A percentile compares a stretch with the other conserved stretches of the same genome.
phyloP scores from a whole-genome alignment of 2,797 vertebrate species.

The Eulemur rubriventer region DNA sequence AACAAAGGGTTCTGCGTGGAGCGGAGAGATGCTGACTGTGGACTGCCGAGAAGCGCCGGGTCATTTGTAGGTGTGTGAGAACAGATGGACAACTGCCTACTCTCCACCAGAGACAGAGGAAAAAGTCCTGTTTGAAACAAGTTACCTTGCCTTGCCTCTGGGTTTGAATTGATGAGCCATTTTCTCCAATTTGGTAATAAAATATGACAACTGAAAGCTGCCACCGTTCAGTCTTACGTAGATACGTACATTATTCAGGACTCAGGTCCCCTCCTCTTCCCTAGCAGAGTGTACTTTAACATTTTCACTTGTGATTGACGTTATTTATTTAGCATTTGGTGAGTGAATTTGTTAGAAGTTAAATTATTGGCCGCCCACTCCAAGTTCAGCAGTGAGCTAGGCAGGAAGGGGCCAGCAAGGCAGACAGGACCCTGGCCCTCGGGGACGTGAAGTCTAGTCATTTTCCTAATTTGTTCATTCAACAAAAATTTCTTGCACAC shows the following conservation, averaged over 20 bases:
- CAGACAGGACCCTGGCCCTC: background rate
- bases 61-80: background rate
- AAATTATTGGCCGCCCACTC: background rate
- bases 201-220: background rate
- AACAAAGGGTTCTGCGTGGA: background rate
- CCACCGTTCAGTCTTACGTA: background rate
- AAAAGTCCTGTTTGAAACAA: background rate
- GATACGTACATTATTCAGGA: background rate
- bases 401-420: too few relatives aligned
- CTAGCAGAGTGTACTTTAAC: background rate
- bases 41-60: background rate
- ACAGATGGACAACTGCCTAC: background rate
- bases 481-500: background rate
- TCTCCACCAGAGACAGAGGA: background rate
- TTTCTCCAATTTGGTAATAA: background rate
- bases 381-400: background rate
- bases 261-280: background rate
- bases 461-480: background rate
- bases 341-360: background rate
- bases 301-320: background rate
- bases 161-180: background rate
- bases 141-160: background rate
- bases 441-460: rapidly evolving
- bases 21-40: rapidly evolving
- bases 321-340: background rate